Conservation (phyloP, 2,888 invertebrate species). For the Uloborus plumipes region DNA sequence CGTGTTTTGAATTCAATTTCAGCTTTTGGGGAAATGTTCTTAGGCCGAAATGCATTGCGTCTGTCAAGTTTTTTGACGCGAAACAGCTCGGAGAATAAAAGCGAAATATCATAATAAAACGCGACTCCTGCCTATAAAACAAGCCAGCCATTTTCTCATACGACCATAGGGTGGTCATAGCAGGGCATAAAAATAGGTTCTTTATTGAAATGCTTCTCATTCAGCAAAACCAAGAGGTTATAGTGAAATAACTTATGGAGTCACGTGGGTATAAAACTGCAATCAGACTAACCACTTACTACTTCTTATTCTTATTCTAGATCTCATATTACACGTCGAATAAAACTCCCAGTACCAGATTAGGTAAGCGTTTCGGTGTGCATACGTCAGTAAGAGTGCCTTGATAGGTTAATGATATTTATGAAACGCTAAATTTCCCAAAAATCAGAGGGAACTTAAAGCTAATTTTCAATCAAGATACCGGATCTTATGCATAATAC, state of each 20-base stretch:
- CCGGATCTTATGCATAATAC: too few relatives aligned
- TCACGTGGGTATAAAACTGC: constrained; percentile 47
- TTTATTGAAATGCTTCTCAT: constrained; percentile 61
- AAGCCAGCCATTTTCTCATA: constrained; percentile 47
- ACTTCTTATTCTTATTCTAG: too few relatives aligned
- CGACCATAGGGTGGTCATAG: constrained; percentile 49
- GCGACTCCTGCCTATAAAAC: constrained; percentile 58
- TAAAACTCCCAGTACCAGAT: too few relatives aligned
- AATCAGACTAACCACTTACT: background rate
- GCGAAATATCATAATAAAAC: constrained; percentile 63
- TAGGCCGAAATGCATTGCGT: constrained; percentile 51
- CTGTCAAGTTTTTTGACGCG: constrained; percentile 63
- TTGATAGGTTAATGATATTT: too few relatives aligned
- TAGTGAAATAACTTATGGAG: constrained; percentile 32
- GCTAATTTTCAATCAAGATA: too few relatives aligned
- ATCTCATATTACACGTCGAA: too few relatives aligned
- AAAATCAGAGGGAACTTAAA: too few relatives aligned
- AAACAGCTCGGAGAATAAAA: constrained; percentile 59
- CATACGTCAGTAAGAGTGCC: too few relatives aligned
- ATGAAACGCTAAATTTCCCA: too few relatives aligned
- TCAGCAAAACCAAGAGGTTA: constrained; percentile 42
- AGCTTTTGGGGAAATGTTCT: constrained; percentile 44
- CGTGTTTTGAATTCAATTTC: constrained; percentile 51
- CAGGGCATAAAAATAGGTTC: constrained; percentile 53
- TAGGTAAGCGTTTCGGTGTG: too few relatives aligned